Evolutionary conservation across 2,888 invertebrate genomes (phyloP).

Genomic region (Oligia latruncula): DNA sequence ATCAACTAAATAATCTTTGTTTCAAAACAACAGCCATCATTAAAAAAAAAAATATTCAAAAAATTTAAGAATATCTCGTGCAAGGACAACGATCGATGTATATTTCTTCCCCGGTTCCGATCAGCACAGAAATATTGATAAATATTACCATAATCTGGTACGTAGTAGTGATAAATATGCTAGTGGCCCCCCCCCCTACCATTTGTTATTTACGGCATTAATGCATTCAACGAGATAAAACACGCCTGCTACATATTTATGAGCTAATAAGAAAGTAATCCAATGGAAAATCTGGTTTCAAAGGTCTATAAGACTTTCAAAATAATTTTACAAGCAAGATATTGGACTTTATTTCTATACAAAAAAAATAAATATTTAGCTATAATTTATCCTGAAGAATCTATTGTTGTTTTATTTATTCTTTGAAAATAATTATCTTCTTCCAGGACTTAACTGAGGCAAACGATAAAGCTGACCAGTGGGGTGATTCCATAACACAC

Average conservation of each 20-base stretch:
- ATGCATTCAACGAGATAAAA: slow-evolving; percentile 55
- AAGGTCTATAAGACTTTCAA: not conserved
- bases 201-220: slow-evolving; percentile 50
- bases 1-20: not conserved
- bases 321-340: not conserved
- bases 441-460: not conserved
- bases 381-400: not conserved
- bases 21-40: slow-evolving; percentile 2
- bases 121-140: slow-evolving; percentile 50
- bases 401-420: not conserved
- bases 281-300: slow-evolving; percentile 19
- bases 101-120: slow-evolving; percentile 28
- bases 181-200: slow-evolving; percentile 36
- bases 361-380: too few relatives aligned
- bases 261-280: slow-evolving; percentile 43
- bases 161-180: slow-evolving; percentile 56
- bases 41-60: slow-evolving; percentile 13
- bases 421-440: not conserved
- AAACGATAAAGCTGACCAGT: not conserved
- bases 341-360: too few relatives aligned
- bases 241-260: slow-evolving; percentile 53
- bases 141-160: slow-evolving; percentile 58
- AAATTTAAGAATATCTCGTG: slow-evolving; percentile 1
- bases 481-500: too few relatives aligned
- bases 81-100: slow-evolving; percentile 28